Base-by-base conservation (phyloP, 2,797 vertebrate species). In the Antennarius maculatus region DNA sequence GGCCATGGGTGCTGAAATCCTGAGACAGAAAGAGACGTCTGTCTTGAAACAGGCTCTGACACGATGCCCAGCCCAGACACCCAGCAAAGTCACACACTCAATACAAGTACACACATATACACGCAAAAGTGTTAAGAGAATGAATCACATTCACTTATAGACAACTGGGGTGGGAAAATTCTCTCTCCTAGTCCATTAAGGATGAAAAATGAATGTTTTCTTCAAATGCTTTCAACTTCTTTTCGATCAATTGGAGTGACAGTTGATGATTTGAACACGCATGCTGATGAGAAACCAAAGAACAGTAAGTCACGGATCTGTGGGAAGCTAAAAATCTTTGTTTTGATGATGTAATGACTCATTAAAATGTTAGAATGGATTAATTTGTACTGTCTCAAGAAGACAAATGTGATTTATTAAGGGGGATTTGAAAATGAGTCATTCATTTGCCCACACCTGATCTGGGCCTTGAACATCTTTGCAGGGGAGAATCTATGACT, bases 31-130 rank as follows among this genome's bases (percentile, higher is more conserved):
- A 49, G 31, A 83, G 55, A 69, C 28, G 55, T 58, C 64, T 53
- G 15, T 75, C 16, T 45, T 27, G 12, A 76, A 66, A 77, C 91
- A 86, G 48, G 89, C 69, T 83, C 18, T 23, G 57, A 88, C 90
- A 76, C 45, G 14, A 61, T 71, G 55, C 64, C 73, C 47, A 49
- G 48, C 80, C 83, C 70, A 82, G 55, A 80, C 27, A 23, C 23
- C 23, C 23, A 23, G 23, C 23, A 2, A 23, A 23, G 23, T 61
- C 80, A 53, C 75, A 73, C 76, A 63, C 62, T 16, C 6, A 54
- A 54, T 47, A 54, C 29, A 48, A 29, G 15, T 0, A 16, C 15
- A 16, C 15, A 23, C 37, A n/a, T 27, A 54, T 23, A 61, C 62
- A 18, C 31, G 7, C n/a, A 42, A 57, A 49, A 27, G 7, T 58